phyloP scores from a whole-genome alignment of 2,888 invertebrate species.

The Synanthedon tipuliformis region DNA sequence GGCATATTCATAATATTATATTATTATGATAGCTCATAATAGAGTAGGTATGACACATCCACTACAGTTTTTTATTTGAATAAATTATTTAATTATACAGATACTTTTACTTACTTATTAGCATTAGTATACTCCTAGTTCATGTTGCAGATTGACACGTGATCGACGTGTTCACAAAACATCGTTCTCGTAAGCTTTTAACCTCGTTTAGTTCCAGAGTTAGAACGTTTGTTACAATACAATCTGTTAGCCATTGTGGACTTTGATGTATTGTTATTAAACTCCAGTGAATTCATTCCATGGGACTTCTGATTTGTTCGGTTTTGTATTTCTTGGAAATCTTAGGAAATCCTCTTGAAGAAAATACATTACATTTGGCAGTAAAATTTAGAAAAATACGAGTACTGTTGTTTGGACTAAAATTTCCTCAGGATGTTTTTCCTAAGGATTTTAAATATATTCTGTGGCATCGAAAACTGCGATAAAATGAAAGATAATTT shows the following conservation, averaged over 20 bases:
- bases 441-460: too few species aligned
- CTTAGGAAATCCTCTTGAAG: too few species aligned
- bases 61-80: too few species aligned
- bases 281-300: slow-evolving; percentile 16
- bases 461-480: too few species aligned
- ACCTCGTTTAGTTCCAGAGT: slow-evolving; percentile 40
- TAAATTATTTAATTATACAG: too few species aligned
- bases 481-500: too few species aligned
- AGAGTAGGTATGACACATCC: too few species aligned
- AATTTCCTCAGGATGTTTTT: too few species aligned
- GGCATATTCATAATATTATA: too few species aligned
- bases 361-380: too few species aligned
- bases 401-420: too few species aligned
- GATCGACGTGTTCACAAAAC: slow-evolving; percentile 54
- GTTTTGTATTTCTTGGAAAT: not conserved
- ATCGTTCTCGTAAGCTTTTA: slow-evolving; percentile 51
- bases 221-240: slow-evolving; percentile 41
- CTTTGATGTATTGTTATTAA: slow-evolving; percentile 33
- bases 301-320: slow-evolving; percentile 1
- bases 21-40: not conserved
- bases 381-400: too few species aligned
- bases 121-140: slow-evolving; percentile 8
- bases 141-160: slow-evolving; percentile 26
- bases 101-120: not conserved
- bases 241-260: slow-evolving; percentile 25